phyloP scores from a whole-genome alignment of 2,888 invertebrate genomes.

The Thecocarcelia acutangulata region DNA sequence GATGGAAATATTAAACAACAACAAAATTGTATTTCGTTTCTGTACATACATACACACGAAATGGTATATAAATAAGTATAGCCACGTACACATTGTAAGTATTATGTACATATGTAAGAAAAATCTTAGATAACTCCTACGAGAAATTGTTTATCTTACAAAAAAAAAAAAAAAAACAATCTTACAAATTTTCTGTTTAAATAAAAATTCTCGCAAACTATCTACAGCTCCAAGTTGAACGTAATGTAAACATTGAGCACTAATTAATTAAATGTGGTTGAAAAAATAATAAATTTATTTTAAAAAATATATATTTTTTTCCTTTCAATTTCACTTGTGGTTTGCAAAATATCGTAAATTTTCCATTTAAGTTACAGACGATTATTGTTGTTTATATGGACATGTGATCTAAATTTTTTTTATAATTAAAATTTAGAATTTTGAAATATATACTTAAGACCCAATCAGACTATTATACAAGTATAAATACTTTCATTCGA shows the following conservation, averaged over 20 bases:
- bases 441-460: too few relatives aligned
- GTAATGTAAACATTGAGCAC: conserved; percentile 41
- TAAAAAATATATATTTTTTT: conserved; percentile 10
- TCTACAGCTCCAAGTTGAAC: neutral
- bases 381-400: neutral
- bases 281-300: conserved; percentile 46
- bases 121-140: conserved; percentile 60
- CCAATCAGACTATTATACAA: too few relatives aligned
- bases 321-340: conserved; percentile 18
- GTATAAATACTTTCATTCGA: too few relatives aligned
- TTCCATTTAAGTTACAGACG: conserved; percentile 31
- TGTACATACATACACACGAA: neutral
- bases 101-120: neutral
- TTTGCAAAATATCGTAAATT: conserved; percentile 41
- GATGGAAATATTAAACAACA: conserved; percentile 44
- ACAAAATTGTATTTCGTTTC: too few relatives aligned
- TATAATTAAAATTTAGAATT: too few relatives aligned
- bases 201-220: conserved; percentile 10
- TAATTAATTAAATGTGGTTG: conserved; percentile 50
- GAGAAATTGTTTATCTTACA: conserved; percentile 57
- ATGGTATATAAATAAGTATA: too few relatives aligned
- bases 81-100: too few relatives aligned
- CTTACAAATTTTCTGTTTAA: conserved; percentile 40
- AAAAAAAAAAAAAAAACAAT: conserved; percentile 27
- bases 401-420: neutral